These are phyloP conservation scores for Rhagonycha fulva DNA, from an alignment of 2,888 invertebrate genomes.

Conservation along the genomic window DNA sequence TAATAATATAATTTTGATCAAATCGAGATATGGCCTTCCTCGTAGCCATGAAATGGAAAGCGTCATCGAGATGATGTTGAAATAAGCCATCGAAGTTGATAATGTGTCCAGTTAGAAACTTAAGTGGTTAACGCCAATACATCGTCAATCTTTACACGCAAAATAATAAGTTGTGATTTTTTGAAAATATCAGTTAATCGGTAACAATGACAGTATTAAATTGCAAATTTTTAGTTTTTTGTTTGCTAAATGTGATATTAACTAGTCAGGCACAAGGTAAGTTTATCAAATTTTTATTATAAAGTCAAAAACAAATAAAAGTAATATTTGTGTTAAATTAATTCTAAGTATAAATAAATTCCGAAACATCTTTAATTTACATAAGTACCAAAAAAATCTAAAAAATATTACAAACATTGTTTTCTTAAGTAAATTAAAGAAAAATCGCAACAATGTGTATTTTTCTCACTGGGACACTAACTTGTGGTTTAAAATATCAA, in stretches of 20 bases:
- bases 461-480: background rate
- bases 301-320: too few relatives aligned
- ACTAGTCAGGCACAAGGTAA: background rate
- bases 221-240: background rate
- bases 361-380: too few relatives aligned
- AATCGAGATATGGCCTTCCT: slow-evolving; percentile 20
- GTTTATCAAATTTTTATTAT: background rate
- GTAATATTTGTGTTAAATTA: too few relatives aligned
- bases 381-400: background rate
- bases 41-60: slow-evolving; percentile 8
- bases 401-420: too few relatives aligned
- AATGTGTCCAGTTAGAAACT: slow-evolving; percentile 6
- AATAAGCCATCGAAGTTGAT: slow-evolving; percentile 15
- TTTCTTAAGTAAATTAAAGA: background rate
- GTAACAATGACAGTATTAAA: background rate
- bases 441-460: background rate
- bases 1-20: slow-evolving; percentile 4
- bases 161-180: background rate
- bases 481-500: background rate
- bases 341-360: too few relatives aligned
- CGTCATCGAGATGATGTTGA: slow-evolving; percentile 19
- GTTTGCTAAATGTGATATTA: background rate
- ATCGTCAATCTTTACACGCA: background rate
- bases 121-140: background rate
- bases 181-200: background rate